These are phyloP conservation scores for Hedychridium roseum DNA, from an alignment of 2,888 invertebrate genomes.

Conservation along the genomic window DNA sequence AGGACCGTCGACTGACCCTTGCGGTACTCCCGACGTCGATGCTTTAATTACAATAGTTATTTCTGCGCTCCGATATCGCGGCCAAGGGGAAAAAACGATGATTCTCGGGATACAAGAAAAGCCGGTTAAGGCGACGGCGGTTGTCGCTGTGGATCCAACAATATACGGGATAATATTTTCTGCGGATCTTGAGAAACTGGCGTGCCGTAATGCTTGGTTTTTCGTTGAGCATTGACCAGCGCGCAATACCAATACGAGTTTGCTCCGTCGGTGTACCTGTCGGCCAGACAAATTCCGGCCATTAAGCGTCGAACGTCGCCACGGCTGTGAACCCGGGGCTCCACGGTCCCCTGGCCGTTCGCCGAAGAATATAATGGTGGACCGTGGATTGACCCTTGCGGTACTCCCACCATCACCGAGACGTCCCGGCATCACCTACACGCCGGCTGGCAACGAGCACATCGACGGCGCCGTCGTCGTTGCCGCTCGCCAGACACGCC, in stretches of 20 bases:
- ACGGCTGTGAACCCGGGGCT: constrained; percentile 37
- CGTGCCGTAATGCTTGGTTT: no score
- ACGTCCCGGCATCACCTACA: constrained; percentile 34
- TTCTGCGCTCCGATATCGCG: constrained; percentile 19
- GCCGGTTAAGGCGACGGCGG: no score
- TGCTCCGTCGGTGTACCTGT: constrained; percentile 48
- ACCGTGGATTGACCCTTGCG: constrained; percentile 62
- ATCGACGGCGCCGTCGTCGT: no score
- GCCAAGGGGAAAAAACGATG: no score
- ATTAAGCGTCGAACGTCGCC: constrained; percentile 50
- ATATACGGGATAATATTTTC: no score
- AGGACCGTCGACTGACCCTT: constrained; percentile 38
- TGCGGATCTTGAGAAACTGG: no score
- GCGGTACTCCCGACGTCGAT: constrained; percentile 40
- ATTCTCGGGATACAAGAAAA: no score
- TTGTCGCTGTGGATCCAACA: no score
- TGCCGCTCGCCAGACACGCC: constrained; percentile 23
- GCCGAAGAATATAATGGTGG: constrained; percentile 54
- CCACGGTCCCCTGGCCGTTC: constrained; percentile 31
- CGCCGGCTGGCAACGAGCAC: no score
- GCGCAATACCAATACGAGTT: no score
- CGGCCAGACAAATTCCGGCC: constrained; percentile 53
- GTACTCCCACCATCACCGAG: constrained; percentile 56
- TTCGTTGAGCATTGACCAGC: no score
- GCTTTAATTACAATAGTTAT: constrained; percentile 40